Evolutionary conservation across 1,140 invertebrate genomes (phyloP).

Genomic region (Leptinotarsa lineolata): DNA sequence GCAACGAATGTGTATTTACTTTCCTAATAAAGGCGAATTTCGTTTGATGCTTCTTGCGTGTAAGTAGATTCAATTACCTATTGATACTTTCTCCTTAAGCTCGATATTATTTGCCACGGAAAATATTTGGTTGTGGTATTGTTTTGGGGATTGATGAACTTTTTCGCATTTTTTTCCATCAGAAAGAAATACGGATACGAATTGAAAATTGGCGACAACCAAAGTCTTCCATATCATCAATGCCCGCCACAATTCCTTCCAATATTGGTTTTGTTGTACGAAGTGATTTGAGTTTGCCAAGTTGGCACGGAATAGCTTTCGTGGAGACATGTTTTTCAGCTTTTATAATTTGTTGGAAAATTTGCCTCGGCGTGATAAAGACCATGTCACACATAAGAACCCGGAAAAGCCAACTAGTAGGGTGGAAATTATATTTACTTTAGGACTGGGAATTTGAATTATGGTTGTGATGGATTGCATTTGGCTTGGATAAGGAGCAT

Average conservation of each 20-base stretch:
- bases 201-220: too few relatives aligned
- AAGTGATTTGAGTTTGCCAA: neutral
- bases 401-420: constrained; percentile 5
- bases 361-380: constrained; percentile 9
- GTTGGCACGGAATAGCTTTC: neutral
- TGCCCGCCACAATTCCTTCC: neutral
- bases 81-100: too few relatives aligned
- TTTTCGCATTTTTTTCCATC: too few relatives aligned
- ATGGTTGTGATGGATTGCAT: neutral
- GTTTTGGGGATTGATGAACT: too few relatives aligned
- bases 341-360: constrained; percentile 8
- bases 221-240: neutral
- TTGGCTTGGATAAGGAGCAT: too few relatives aligned
- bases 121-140: too few relatives aligned
- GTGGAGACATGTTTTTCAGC: constrained; percentile 13
- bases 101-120: too few relatives aligned
- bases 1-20: neutral
- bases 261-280: neutral
- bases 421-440: constrained; percentile 11
- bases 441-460: neutral
- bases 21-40: too few relatives aligned
- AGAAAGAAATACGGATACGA: too few relatives aligned
- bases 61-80: too few relatives aligned
- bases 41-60: too few relatives aligned
- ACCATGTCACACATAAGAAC: constrained; percentile 8